Conservation (phyloP, 2,888 invertebrate genomes). For the Drosophila infuscata region DNA sequence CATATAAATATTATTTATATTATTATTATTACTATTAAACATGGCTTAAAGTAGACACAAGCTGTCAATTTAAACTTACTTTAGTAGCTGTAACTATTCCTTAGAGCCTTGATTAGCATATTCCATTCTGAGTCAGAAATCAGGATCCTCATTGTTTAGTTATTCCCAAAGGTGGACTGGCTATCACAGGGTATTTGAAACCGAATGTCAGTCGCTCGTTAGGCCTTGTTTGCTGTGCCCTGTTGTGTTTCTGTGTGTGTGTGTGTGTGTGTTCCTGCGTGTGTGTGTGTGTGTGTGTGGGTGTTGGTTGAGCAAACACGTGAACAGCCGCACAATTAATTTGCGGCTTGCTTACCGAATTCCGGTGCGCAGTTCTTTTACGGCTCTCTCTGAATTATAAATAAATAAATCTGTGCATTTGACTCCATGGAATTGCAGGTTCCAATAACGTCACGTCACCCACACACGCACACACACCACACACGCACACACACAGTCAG, state of each 20-base stretch:
- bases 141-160: background rate
- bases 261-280: conserved; percentile 17
- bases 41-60: no score
- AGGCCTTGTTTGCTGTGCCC: conserved; percentile 20
- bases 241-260: conserved; percentile 4
- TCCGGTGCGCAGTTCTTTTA: conserved; percentile 27
- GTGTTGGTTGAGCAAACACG: conserved; percentile 43
- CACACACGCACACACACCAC: conserved; percentile 13
- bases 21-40: background rate
- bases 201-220: conserved; percentile 35
- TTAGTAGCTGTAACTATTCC: background rate
- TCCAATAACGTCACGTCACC: conserved; percentile 62
- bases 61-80: accelerated
- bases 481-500: background rate
- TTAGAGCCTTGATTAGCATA: background rate
- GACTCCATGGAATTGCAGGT: conserved; percentile 54
- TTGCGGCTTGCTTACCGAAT: conserved; percentile 53
- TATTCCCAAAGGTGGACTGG: conserved; percentile 1
- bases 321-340: conserved; percentile 68
- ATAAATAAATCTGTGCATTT: conserved; percentile 73
- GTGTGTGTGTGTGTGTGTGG: conserved; percentile 3
- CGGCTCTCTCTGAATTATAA: conserved; percentile 55
- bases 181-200: conserved; percentile 9
- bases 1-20: background rate
- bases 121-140: background rate